Evolutionary conservation across 2,113 vertebrate genomes (phyloP).

Genomic region (Silurus asotus): DNA sequence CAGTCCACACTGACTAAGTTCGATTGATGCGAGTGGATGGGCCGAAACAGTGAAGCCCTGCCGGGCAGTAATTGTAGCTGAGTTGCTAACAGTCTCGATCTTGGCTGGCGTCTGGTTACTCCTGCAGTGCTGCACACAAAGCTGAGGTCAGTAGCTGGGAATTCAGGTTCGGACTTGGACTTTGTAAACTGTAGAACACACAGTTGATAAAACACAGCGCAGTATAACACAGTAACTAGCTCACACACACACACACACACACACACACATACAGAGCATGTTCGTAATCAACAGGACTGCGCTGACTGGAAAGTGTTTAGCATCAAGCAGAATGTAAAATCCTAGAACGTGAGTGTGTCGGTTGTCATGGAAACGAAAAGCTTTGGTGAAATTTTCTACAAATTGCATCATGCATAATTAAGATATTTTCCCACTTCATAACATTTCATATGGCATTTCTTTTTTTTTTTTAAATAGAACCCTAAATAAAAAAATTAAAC

Average conservation of each 20-base stretch:
- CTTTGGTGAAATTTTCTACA: neutral
- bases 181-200: neutral
- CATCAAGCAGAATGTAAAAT: neutral
- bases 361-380: neutral
- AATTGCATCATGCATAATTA: neutral
- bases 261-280: too few relatives aligned
- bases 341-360: neutral
- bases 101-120: neutral
- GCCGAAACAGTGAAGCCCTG: constrained; percentile 51
- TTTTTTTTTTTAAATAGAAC: neutral
- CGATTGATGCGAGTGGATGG: constrained; percentile 58
- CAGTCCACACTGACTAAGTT: constrained; percentile 41
- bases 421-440: neutral
- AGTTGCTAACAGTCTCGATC: constrained; percentile 41
- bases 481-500: neutral
- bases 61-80: constrained; percentile 45
- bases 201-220: neutral
- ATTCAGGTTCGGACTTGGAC: too few relatives aligned
- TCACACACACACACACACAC: neutral
- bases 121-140: constrained; percentile 22
- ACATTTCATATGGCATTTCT: neutral
- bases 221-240: too few relatives aligned
- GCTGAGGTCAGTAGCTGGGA: neutral
- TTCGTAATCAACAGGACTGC: neutral
- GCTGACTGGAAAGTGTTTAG: neutral